Conservation (phyloP, 2,113 vertebrate species). For the Riparia riparia region DNA sequence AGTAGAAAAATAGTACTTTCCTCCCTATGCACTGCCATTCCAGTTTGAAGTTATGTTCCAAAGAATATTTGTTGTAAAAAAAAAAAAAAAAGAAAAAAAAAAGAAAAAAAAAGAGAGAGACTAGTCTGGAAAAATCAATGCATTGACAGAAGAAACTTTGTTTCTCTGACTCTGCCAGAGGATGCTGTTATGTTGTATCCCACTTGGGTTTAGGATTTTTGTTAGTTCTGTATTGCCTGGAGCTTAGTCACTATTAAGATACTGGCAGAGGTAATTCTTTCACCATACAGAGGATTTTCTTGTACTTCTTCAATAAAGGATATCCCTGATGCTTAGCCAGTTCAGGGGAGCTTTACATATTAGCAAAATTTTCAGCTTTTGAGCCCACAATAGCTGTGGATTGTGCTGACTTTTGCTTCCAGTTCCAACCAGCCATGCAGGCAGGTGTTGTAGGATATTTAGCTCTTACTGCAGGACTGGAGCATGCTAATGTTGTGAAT, state of each 20-base stretch:
- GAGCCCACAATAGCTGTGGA: background rate
- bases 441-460: background rate
- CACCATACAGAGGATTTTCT: background rate
- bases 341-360: background rate
- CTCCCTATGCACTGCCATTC: background rate
- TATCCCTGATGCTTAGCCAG: background rate
- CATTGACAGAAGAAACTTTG: constrained; percentile 4
- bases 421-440: background rate
- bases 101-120: background rate
- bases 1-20: background rate
- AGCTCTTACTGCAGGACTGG: background rate
- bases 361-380: background rate
- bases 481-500: background rate
- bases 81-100: background rate
- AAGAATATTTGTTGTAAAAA: background rate
- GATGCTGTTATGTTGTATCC: constrained; percentile 43
- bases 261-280: constrained; percentile 17
- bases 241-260: constrained; percentile 35
- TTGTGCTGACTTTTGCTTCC: background rate
- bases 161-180: constrained; percentile 54
- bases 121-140: constrained; percentile 56
- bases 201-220: constrained; percentile 41
- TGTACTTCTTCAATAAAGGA: background rate
- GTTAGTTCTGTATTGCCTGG: constrained; percentile 29
- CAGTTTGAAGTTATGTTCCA: background rate